phyloP scores from a whole-genome alignment of 2,113 vertebrate genomes.

The Nothocercus julius region DNA sequence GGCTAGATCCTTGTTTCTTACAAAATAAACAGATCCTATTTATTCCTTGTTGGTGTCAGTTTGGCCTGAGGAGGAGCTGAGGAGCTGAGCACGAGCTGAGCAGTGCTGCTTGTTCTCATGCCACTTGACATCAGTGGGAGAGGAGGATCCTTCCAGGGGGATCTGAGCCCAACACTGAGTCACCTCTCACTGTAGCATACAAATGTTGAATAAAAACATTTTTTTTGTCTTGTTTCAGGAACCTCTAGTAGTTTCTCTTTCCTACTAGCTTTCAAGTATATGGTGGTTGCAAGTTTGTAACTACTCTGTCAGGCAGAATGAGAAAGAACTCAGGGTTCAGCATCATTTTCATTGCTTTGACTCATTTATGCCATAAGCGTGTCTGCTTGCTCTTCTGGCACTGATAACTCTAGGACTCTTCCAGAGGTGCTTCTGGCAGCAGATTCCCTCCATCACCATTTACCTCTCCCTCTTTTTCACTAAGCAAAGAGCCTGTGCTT shows the following conservation, averaged over 20 bases:
- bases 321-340: neutral
- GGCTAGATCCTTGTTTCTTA: neutral
- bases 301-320: neutral
- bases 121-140: neutral
- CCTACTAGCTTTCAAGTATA: neutral
- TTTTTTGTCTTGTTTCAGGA: neutral
- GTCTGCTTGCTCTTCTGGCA: neutral
- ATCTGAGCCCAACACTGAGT: neutral
- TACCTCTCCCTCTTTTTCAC: neutral
- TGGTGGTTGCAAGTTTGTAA: neutral
- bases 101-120: neutral
- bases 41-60: neutral
- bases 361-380: neutral
- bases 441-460: neutral
- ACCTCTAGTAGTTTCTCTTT: neutral
- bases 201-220: neutral
- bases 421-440: neutral
- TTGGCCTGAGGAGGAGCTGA: neutral
- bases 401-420: neutral
- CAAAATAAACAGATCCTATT: neutral
- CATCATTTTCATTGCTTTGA: neutral
- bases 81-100: neutral
- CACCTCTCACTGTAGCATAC: neutral
- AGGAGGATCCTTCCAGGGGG: rapidly evolving
- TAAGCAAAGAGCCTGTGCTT: neutral